phyloP scores from a whole-genome alignment of 2,888 invertebrate genomes.

The Drosophila maculinotata region DNA sequence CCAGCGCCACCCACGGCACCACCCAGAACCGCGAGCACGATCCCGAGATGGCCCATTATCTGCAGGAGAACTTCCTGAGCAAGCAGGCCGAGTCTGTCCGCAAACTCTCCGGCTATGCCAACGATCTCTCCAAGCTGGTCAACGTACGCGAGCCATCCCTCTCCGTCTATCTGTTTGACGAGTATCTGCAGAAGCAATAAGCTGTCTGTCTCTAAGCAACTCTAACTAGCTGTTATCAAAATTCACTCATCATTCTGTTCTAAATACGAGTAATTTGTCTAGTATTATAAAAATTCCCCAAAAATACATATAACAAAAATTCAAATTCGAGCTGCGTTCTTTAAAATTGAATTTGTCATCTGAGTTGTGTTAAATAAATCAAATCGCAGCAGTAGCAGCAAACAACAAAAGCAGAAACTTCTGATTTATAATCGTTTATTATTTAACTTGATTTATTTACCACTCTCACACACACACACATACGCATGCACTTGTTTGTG shows the following conservation, averaged over 20 bases:
- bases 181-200: constrained; percentile 85
- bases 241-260: constrained; percentile 39
- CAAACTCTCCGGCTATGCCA: constrained; percentile 90
- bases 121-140: constrained; percentile 89
- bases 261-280: constrained; percentile 24
- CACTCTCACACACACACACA: constrained; percentile 17
- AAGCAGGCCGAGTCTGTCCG: constrained; percentile 89
- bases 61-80: constrained; percentile 91
- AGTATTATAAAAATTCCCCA: constrained; percentile 48
- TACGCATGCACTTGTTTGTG: constrained; percentile 54
- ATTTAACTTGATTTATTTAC: constrained; percentile 55
- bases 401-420: constrained; percentile 43
- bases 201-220: constrained; percentile 27
- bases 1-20: constrained; percentile 86
- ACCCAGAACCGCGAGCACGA: constrained; percentile 85
- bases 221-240: constrained; percentile 37
- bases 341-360: constrained; percentile 57
- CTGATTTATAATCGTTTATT: constrained; percentile 52
- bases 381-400: constrained; percentile 54
- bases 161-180: constrained; percentile 91
- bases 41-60: constrained; percentile 90
- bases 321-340: constrained; percentile 34
- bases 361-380: constrained; percentile 63
- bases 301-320: constrained; percentile 10
- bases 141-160: constrained; percentile 87